Conservation (phyloP, 2,797 vertebrate species). For the Pangasius mekongensis region DNA sequence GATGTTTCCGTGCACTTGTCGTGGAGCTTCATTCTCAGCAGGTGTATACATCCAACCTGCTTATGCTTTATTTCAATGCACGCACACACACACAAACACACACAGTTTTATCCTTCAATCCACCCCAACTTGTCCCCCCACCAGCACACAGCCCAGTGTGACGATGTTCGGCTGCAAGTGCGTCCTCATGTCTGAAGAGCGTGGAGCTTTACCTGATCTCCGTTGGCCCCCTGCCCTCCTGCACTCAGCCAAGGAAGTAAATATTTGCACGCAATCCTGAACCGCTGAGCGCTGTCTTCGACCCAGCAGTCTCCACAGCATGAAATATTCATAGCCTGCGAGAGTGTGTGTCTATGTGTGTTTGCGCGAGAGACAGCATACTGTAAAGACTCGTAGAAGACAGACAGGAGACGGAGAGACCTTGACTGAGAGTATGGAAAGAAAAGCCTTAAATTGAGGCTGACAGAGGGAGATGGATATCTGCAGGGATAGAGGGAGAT, state of each 20-base stretch:
- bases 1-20: conserved; percentile 87
- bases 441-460: conserved; percentile 50
- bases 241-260: conserved; percentile 81
- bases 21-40: conserved; percentile 84
- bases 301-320: conserved; percentile 79
- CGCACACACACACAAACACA: not conserved
- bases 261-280: conserved; percentile 88
- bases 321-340: conserved; percentile 89
- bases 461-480: conserved; percentile 60
- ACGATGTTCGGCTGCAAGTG: conserved; percentile 42
- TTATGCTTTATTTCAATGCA: conserved; percentile 31
- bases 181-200: conserved; percentile 45
- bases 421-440: conserved; percentile 59
- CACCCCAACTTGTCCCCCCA: not conserved
- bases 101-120: conserved; percentile 24
- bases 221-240: conserved; percentile 60
- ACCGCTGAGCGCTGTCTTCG: conserved; percentile 77
- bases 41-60: conserved; percentile 67
- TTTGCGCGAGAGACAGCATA: conserved; percentile 40
- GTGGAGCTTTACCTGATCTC: conserved; percentile 43
- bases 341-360: conserved; percentile 51
- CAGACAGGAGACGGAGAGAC: conserved; percentile 50
- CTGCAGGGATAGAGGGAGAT: conserved; percentile 54
- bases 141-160: conserved; percentile 1
- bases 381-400: conserved; percentile 44